Conservation (phyloP, 2,888 invertebrate species). For the Mesochorus sp. region DNA sequence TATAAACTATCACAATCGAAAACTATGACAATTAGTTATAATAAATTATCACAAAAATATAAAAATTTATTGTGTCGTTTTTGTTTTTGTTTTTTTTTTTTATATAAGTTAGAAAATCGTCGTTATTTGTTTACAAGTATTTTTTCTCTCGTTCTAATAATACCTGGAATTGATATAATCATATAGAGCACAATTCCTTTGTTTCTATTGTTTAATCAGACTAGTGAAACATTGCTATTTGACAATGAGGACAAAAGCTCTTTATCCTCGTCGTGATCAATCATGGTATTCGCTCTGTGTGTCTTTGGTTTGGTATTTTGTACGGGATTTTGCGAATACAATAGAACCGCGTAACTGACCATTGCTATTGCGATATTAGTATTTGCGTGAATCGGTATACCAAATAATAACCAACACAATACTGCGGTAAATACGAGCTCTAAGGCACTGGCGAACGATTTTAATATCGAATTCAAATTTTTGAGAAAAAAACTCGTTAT, state of each 20-base stretch:
- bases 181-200: neutral
- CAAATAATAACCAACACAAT: constrained; percentile 92
- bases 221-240: neutral
- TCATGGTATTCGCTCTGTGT: constrained; percentile 14
- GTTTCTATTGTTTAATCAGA: neutral
- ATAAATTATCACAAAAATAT: no score
- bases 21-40: no score
- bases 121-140: no score
- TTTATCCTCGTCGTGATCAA: constrained; percentile 40
- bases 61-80: no score
- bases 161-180: no score
- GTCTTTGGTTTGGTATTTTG: constrained; percentile 69
- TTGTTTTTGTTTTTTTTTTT: no score
- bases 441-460: constrained; percentile 97
- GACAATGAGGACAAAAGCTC: constrained; percentile 7
- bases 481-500: constrained; percentile 96
- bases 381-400: constrained; percentile 91
- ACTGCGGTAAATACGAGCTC: constrained; percentile 95
- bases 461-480: constrained; percentile 96
- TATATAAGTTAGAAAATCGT: no score
- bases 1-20: no score
- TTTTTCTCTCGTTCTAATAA: no score
- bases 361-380: constrained; percentile 92
- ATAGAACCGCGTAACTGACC: constrained; percentile 91
- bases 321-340: constrained; percentile 96